A percentile compares a stretch with the other conserved stretches of the same genome.
Evolutionary conservation across 2,113 vertebrate species (phyloP).

Genomic region (Scopus umbretta): DNA sequence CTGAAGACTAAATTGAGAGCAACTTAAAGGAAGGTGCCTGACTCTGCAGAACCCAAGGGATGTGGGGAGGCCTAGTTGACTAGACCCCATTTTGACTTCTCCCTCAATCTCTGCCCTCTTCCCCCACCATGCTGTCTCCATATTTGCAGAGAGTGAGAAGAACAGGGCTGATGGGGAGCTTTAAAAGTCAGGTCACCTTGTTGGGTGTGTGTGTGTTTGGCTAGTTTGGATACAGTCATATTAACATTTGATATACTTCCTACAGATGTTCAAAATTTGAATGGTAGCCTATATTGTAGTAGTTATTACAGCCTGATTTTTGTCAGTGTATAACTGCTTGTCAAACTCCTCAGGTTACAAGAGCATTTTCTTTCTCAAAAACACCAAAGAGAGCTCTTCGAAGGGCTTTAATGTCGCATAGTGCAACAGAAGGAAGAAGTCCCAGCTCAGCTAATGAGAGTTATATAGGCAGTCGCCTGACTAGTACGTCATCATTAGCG

Average conservation of each 20-base stretch:
- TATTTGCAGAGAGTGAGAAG: background rate
- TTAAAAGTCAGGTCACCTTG: background rate
- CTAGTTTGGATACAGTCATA: background rate
- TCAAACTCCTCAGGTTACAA: conserved; percentile 81
- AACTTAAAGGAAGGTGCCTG: background rate
- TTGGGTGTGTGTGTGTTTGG: background rate
- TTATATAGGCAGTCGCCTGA: conserved; percentile 67
- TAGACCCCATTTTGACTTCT: background rate
- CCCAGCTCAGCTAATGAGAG: conserved; percentile 71
- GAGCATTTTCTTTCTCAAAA: conserved; percentile 96
- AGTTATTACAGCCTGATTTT: background rate
- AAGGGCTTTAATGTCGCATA: conserved; percentile 84
- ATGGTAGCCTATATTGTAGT: too few relatives aligned
- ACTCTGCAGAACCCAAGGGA: background rate
- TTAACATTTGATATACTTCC: background rate
- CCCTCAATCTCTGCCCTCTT: background rate
- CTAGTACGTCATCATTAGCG: conserved; percentile 82
- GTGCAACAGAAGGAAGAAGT: conserved; percentile 81
- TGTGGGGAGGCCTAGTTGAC: background rate
- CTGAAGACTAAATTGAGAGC: background rate
- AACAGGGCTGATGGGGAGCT: background rate
- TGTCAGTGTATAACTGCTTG: background rate
- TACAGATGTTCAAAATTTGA: background rate
- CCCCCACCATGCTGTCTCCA: rapidly evolving
- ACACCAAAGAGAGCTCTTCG: conserved; percentile 92